Percentiles rank a stretch among this genome's conserved stretches.
These are phyloP conservation scores for Scolopax rusticola DNA, from an alignment of 2,797 vertebrate species.

Conservation along the genomic window DNA sequence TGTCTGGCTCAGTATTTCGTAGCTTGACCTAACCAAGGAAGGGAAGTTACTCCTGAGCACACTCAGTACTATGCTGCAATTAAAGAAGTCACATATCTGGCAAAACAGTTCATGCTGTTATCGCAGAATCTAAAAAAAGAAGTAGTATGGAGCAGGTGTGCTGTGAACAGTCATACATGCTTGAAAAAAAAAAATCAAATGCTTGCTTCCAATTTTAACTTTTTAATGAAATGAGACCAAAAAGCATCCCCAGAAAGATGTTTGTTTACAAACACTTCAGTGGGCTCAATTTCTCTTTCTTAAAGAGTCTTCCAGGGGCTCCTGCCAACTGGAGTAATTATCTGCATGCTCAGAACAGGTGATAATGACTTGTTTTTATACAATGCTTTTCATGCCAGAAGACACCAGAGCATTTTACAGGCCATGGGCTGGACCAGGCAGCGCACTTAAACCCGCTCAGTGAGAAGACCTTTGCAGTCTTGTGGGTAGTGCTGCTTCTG, in stretches of 20 bases:
- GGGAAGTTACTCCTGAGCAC: background rate
- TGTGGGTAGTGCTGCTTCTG: background rate
- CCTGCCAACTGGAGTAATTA: background rate
- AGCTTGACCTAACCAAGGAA: background rate
- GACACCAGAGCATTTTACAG: background rate
- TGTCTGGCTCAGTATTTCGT: background rate
- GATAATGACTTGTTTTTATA: background rate
- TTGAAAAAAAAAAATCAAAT: background rate
- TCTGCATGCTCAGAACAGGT: background rate
- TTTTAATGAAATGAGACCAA: background rate
- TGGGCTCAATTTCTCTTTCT: background rate
- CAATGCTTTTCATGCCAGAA: background rate
- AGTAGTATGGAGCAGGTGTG: background rate
- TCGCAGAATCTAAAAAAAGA: background rate
- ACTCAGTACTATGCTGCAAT: background rate
- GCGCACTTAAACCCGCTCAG: background rate
- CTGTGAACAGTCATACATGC: background rate
- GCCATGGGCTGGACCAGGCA: background rate
- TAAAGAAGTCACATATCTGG: background rate
- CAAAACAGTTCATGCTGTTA: background rate
- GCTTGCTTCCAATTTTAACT: background rate
- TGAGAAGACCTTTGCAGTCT: background rate
- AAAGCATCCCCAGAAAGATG: background rate
- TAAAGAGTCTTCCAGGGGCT: background rate
- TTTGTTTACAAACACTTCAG: constrained; percentile 20